phyloP scores from a whole-genome alignment of 2,113 vertebrate species.

The Prochilodus magdalenae region DNA sequence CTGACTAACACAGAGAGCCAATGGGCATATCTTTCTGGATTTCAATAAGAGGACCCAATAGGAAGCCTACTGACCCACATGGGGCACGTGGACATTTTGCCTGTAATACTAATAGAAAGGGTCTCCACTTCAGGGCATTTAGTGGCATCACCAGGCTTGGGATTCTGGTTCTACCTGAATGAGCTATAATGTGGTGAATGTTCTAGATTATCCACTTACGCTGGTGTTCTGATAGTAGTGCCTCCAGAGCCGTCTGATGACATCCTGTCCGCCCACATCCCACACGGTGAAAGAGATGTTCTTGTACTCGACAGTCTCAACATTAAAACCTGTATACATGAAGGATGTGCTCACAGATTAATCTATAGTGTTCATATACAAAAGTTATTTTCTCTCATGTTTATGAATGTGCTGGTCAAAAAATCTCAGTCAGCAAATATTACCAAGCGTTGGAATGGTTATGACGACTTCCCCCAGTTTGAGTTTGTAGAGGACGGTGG shows the following conservation, averaged over 20 bases:
- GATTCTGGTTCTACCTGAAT: too few relatives aligned
- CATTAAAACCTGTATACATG: conserved; percentile 79
- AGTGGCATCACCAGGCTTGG: too few relatives aligned
- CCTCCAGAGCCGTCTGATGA: conserved; percentile 84
- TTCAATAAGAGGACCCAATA: too few relatives aligned
- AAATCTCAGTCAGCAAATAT: not conserved
- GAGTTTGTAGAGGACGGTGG: conserved; percentile 84
- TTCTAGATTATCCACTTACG: conserved; percentile 61
- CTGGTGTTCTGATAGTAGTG: conserved; percentile 88
- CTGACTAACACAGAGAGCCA: too few relatives aligned
- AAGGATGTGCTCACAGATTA: not conserved
- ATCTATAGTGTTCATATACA: too few relatives aligned
- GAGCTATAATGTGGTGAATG: too few relatives aligned
- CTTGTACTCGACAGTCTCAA: conserved; percentile 85
- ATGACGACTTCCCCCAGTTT: conserved; percentile 86
- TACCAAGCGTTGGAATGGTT: conserved; percentile 83
- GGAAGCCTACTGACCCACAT: too few relatives aligned
- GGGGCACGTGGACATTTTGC: too few relatives aligned
- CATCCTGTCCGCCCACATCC: conserved; percentile 85
- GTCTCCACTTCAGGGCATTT: too few relatives aligned
- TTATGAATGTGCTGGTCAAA: not conserved
- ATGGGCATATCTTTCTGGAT: too few relatives aligned
- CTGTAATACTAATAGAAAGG: too few relatives aligned
- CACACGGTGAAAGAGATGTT: conserved; percentile 86
- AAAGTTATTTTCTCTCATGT: too few relatives aligned